Conservation (phyloP, 2,888 invertebrate species). For the Drosophila pseudotalamancana region DNA sequence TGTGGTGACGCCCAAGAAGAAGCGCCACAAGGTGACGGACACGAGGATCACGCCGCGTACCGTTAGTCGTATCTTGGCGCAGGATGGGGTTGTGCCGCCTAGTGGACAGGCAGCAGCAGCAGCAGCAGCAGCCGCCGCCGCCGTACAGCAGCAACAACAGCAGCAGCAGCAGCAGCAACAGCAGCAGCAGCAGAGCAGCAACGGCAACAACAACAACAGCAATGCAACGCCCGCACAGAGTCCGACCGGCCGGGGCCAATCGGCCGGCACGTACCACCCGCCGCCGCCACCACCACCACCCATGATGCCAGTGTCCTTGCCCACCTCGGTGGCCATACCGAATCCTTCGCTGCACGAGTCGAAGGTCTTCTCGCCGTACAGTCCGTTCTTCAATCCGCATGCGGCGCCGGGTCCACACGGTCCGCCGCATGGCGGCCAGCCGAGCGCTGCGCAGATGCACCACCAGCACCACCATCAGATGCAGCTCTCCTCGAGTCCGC, state of each 20-base stretch:
- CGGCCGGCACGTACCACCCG: constrained; percentile 76
- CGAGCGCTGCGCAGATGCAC: constrained; percentile 83
- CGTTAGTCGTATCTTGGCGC: constrained; percentile 93
- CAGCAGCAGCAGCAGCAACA: constrained; percentile 54
- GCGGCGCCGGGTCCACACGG: constrained; percentile 84
- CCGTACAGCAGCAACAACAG: constrained; percentile 84
- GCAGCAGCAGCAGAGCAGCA: constrained; percentile 57
- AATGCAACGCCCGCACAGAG: constrained; percentile 85
- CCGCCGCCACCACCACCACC: constrained; percentile 89
- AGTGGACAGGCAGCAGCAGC: constrained; percentile 52
- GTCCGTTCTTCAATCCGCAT: constrained; percentile 92
- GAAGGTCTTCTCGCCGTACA: constrained; percentile 96
- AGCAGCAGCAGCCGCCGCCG: constrained; percentile 51
- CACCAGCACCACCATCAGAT: constrained; percentile 76
- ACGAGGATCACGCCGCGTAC: constrained; percentile 96
- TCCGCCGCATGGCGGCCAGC: constrained; percentile 84
- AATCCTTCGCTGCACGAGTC: constrained; percentile 98
- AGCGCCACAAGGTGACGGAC: constrained; percentile 98
- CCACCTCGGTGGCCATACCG: constrained; percentile 98
- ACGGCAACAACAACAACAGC: constrained; percentile 65
- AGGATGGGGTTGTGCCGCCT: constrained; percentile 90
- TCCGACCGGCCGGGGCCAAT: constrained; percentile 89
- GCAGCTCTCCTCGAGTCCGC: constrained; percentile 85
- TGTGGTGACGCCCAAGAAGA: constrained; percentile 97
- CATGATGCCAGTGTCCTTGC: constrained; percentile 94